phyloP scores from a whole-genome alignment of 2,888 invertebrate species.

The Brachyopa scutellaris region DNA sequence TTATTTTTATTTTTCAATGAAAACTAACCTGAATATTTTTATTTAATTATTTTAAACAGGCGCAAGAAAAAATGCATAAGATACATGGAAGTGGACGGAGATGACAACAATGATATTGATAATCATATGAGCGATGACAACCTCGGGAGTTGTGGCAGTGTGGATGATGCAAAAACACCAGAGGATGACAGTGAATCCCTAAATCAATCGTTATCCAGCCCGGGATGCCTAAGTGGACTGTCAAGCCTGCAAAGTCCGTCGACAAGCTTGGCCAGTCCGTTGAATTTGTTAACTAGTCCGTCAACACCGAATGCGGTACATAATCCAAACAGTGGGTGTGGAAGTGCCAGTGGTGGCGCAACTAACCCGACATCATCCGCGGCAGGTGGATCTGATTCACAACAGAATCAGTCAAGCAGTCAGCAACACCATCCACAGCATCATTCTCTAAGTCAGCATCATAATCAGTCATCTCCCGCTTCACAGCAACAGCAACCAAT shows the following conservation, averaged over 20 bases:
- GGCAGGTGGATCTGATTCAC: slow-evolving; percentile 17
- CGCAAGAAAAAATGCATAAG: slow-evolving; percentile 99
- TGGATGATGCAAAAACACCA: slow-evolving; percentile 87
- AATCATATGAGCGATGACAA: slow-evolving; percentile 87
- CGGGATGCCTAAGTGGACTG: slow-evolving; percentile 86
- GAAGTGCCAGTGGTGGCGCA: slow-evolving; percentile 38
- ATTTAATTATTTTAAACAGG: slow-evolving; percentile 82
- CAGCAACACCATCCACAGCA: slow-evolving; percentile 58
- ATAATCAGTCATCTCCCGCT: slow-evolving; percentile 62
- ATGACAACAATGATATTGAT: slow-evolving; percentile 77
- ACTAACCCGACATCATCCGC: slow-evolving; percentile 65
- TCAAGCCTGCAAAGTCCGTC: slow-evolving; percentile 88
- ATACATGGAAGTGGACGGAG: slow-evolving; percentile 91
- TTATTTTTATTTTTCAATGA: neutral
- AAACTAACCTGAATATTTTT: neutral
- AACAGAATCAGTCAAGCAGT: slow-evolving; percentile 59
- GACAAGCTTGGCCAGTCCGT: slow-evolving; percentile 90
- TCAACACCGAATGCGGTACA: slow-evolving; percentile 79
- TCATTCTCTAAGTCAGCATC: slow-evolving; percentile 66
- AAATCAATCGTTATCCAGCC: slow-evolving; percentile 84
- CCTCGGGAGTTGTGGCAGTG: slow-evolving; percentile 90
- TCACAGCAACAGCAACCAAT: slow-evolving; percentile 62
- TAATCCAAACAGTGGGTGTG: slow-evolving; percentile 46
- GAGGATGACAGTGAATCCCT: slow-evolving; percentile 87
- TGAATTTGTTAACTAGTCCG: slow-evolving; percentile 87